These are phyloP conservation scores for Heterodera filipjevi DNA, from an alignment of 2,888 invertebrate species.

Conservation along the genomic window DNA sequence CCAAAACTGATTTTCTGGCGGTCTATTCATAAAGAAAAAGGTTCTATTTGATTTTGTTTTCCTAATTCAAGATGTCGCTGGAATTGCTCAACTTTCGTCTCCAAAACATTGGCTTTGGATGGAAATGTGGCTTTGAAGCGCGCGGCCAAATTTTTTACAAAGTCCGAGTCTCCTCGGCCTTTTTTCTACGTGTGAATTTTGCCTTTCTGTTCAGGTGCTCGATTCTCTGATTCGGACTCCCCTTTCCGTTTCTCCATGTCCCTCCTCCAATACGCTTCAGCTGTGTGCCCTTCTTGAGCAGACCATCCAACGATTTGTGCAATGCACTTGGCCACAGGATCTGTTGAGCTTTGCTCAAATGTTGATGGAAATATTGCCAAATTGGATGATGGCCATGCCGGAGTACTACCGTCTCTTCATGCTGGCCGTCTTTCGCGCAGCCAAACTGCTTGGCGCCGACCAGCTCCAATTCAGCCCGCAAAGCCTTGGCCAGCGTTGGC, in stretches of 20 bases:
- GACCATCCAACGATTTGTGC: slow-evolving; percentile 13
- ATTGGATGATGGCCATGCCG: background rate
- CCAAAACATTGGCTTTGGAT: slow-evolving; percentile 27
- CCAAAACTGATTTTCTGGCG: slow-evolving; percentile 10
- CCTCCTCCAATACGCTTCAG: slow-evolving; percentile 8
- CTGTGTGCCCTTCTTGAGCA: slow-evolving; percentile 19
- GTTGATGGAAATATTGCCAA: background rate
- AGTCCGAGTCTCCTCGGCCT: background rate
- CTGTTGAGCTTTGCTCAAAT: background rate
- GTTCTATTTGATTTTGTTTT: background rate
- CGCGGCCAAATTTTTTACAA: background rate
- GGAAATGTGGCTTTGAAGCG: slow-evolving; percentile 11
- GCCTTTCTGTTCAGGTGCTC: background rate
- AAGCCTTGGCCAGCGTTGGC: slow-evolving; percentile 12
- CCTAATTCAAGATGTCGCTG: background rate
- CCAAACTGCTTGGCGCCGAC: slow-evolving; percentile 14
- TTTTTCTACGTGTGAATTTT: background rate
- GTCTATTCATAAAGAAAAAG: background rate
- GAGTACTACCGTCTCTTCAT: slow-evolving; percentile 4
- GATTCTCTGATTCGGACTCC: background rate
- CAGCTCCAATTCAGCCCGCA: background rate
- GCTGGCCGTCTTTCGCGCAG: slow-evolving; percentile 11
- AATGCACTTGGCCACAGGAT: slow-evolving; percentile 26
- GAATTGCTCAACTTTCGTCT: slow-evolving; percentile 20
- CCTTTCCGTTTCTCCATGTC: background rate